Conservation (phyloP, 2,888 invertebrate genomes). For the Melanostoma mellinum region DNA sequence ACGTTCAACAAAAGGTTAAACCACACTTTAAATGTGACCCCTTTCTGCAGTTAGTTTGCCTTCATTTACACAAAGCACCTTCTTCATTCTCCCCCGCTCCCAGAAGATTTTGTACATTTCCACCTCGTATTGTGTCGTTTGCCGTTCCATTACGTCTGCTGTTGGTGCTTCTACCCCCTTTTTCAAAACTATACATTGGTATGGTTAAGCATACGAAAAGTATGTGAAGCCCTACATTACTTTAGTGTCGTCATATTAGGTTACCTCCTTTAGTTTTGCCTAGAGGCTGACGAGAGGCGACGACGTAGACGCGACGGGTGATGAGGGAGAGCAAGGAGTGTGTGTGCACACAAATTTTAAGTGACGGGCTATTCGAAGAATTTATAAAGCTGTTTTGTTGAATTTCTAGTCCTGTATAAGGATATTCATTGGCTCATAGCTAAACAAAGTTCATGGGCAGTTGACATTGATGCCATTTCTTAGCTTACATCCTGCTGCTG, state of each 20-base stretch:
- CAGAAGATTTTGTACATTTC: constrained; percentile 1
- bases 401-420: constrained; percentile 26
- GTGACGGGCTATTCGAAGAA: constrained; percentile 56
- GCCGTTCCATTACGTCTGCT: constrained; percentile 29
- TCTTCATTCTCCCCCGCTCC: constrained; percentile 1
- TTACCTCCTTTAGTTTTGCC: constrained; percentile 64
- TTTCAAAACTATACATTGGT: constrained; percentile 15
- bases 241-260: constrained; percentile 69
- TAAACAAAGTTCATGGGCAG: constrained; percentile 59
- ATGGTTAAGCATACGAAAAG: constrained; percentile 56
- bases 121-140: constrained; percentile 11
- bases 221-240: constrained; percentile 71
- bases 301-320: background rate
- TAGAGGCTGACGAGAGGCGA: constrained; percentile 11
- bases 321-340: no score
- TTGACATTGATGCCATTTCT: constrained; percentile 65
- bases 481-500: background rate
- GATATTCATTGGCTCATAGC: constrained; percentile 57
- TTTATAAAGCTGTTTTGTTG: constrained; percentile 59
- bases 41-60: constrained; percentile 60
- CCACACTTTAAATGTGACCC: constrained; percentile 72
- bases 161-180: constrained; percentile 6
- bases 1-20: constrained; percentile 66
- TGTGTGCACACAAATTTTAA: constrained; percentile 23
- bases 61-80: constrained; percentile 44